A percentile compares a stretch with the other conserved stretches of the same genome.
phyloP scores from a whole-genome alignment of 2,888 invertebrate species.

The Callosobruchus maculatus region DNA sequence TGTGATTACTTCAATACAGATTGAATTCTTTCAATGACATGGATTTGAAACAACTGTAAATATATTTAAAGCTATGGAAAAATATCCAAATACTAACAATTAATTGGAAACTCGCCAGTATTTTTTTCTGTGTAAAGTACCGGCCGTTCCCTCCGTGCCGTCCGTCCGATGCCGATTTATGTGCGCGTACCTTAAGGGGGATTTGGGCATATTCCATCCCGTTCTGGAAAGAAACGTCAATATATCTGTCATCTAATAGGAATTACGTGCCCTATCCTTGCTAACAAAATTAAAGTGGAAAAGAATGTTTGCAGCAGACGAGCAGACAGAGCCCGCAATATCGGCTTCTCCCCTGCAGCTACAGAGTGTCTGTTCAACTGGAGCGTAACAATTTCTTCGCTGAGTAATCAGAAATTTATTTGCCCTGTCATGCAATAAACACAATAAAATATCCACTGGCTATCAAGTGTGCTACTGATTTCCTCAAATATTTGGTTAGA shows the following conservation, averaged over 20 bases:
- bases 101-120: too few relatives aligned
- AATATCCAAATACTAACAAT: too few relatives aligned
- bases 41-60: too few relatives aligned
- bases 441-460: slow-evolving; percentile 21
- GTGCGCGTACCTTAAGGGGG: too few relatives aligned
- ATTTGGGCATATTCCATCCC: too few relatives aligned
- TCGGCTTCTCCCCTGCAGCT: slow-evolving; percentile 14
- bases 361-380: slow-evolving; percentile 16
- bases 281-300: not conserved
- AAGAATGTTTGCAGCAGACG: not conserved
- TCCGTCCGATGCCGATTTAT: too few relatives aligned
- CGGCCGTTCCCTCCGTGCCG: too few relatives aligned
- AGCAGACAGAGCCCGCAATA: not conserved
- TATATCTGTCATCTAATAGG: not conserved
- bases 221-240: not conserved
- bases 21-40: too few relatives aligned
- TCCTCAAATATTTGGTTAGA: not conserved
- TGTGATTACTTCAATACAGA: too few relatives aligned
- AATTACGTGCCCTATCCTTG: not conserved
- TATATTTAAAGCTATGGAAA: too few relatives aligned
- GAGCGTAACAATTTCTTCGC: slow-evolving; percentile 15
- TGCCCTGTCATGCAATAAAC: slow-evolving; percentile 19
- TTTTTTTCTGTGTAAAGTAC: too few relatives aligned
- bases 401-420: slow-evolving; percentile 21
- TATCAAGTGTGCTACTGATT: slow-evolving; percentile 1